Conservation (phyloP, 2,888 invertebrate species). For the Drosophila sordidula region DNA sequence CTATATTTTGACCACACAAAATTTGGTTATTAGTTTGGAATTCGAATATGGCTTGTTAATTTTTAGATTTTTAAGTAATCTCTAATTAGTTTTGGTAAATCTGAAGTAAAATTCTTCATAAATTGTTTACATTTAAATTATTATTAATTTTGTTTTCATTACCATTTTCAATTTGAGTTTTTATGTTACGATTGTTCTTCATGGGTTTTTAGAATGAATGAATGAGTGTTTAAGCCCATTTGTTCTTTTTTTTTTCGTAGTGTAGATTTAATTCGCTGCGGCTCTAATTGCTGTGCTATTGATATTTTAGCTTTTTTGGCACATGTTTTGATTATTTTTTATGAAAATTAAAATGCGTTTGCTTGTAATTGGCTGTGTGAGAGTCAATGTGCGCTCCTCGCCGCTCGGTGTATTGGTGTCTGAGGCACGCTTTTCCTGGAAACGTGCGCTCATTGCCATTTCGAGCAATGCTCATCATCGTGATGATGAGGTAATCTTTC, state of each 20-base stretch:
- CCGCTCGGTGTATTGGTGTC: slow-evolving; percentile 29
- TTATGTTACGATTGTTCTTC: too few relatives aligned
- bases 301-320: slow-evolving; percentile 42
- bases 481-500: slow-evolving; percentile 69
- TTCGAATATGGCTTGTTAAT: too few relatives aligned
- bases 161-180: not conserved
- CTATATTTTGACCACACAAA: too few relatives aligned
- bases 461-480: slow-evolving; percentile 48
- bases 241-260: slow-evolving; percentile 11
- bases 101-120: too few relatives aligned
- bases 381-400: slow-evolving; percentile 21
- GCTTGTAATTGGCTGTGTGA: slow-evolving; percentile 66
- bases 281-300: not conserved
- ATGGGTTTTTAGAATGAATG: too few relatives aligned
- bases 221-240: too few relatives aligned
- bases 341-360: slow-evolving; percentile 81
- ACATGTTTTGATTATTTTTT: slow-evolving; percentile 80
- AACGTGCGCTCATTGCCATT: slow-evolving; percentile 76
- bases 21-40: too few relatives aligned
- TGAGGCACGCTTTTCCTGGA: slow-evolving; percentile 74
- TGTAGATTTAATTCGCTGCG: slow-evolving; percentile 23
- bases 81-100: too few relatives aligned
- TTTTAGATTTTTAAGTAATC: too few relatives aligned
- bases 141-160: too few relatives aligned
- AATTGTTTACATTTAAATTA: too few relatives aligned